Base-by-base conservation (phyloP, 37 sponge, comb jelly and placozoan genomes). In the Ephydatia muelleri region DNA sequence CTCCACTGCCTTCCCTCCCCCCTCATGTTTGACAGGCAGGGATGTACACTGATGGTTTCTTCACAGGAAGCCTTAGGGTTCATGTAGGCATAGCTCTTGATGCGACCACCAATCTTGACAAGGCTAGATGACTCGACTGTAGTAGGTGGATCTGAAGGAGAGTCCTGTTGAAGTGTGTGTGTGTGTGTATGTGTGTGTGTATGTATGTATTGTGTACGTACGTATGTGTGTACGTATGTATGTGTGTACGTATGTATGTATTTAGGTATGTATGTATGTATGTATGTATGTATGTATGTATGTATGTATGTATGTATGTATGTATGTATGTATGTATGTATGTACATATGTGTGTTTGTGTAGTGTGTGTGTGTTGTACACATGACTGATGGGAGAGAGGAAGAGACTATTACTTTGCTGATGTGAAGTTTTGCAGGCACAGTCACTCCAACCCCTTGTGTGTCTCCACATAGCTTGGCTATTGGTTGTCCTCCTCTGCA, bases 101-200 rank as follows among this genome's bases (percentile, higher is more conserved):
- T 57, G 57, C 19, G 1, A 1, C 57, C 57, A 11, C 19, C 57
- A 57, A 57, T 57, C 13, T 14, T 71, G 72, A 57, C 43, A 57
- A 6, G 67, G 23, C 49, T 79, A 66, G 38, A 8, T 12, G 27
- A 3, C n/a, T 39, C 6, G 3, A 57, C 26, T 48, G 27, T 48
- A 49, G 66, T 79, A 57, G 38, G 79, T 79, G 79, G n/a, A 31
- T 4, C 29, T 57, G 23, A 57, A 29, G 79, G 5, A 66, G 16
- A 26, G 30, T 14, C 43, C 27, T 57, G 79, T 79, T 65, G 49
- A 33, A 49, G 79, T 48, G 79, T 64, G 79, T 64, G 79, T 79
- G 79, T 79, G 78, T 48, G 57, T 48, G 78, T 48, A 27, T 48
- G 78, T 77, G 78, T 77, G 78, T 77, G 78, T 77, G 78, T 49